These are phyloP conservation scores for Tichodroma muraria DNA, from an alignment of 2,113 vertebrate genomes.

Conservation along the genomic window DNA sequence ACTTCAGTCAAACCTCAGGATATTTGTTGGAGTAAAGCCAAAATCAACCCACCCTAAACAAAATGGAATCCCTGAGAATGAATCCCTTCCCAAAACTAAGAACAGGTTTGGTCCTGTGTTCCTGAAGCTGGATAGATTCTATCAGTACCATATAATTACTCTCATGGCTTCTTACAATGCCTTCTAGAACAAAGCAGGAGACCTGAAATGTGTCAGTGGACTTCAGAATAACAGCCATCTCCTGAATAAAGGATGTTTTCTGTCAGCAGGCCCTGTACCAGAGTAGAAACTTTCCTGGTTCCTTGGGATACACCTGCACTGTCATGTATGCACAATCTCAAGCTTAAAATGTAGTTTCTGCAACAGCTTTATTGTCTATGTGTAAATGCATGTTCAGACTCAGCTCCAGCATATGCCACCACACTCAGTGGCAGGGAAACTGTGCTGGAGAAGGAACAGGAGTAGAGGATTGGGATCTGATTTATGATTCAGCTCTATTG, in stretches of 20 bases:
- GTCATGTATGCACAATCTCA: not conserved
- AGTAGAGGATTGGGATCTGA: not conserved
- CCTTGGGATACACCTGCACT: not conserved
- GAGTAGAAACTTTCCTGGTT: not conserved
- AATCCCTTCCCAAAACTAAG: not conserved
- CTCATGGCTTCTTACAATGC: not conserved
- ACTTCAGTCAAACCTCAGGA: not conserved
- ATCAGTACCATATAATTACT: constrained; percentile 12
- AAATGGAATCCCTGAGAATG: constrained; percentile 8
- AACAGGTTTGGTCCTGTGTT: constrained; percentile 20
- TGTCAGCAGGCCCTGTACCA: not conserved
- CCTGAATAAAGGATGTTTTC: not conserved
- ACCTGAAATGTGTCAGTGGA: not conserved
- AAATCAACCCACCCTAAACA: constrained; percentile 14
- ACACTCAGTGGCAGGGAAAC: not conserved
- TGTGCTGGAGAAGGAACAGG: not conserved
- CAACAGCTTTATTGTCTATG: not conserved
- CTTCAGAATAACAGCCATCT: not conserved
- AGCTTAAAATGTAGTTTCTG: not conserved
- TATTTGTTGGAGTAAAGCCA: constrained; percentile 17
- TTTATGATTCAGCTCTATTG: not conserved
- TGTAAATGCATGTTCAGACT: not conserved
- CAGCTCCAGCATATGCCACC: not conserved
- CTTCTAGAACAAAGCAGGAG: not conserved
- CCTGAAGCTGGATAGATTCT: constrained; percentile 11